Evolutionary conservation across 1,140 invertebrate species (phyloP).

Genomic region (Sinella curviseta): DNA sequence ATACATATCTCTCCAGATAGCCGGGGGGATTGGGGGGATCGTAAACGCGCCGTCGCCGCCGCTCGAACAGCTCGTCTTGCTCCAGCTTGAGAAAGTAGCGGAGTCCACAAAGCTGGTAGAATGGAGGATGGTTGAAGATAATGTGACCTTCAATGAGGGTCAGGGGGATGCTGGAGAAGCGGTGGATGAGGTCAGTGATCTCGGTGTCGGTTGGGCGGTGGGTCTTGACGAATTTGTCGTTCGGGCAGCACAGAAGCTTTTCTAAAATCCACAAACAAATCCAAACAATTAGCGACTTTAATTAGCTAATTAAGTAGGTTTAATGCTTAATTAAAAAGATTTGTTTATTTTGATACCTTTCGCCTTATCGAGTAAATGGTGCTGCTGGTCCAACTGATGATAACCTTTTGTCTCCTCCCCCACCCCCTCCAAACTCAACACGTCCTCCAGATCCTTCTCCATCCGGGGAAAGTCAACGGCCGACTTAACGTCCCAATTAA

Average conservation of each 20-base stretch:
- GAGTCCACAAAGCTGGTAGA: constrained; percentile 66
- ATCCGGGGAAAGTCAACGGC: constrained; percentile 75
- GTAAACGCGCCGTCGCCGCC: constrained; percentile 66
- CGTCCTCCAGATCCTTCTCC: constrained; percentile 59
- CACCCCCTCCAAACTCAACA: no score
- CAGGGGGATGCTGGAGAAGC: constrained; percentile 52
- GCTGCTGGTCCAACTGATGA: no score
- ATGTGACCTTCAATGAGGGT: constrained; percentile 76
- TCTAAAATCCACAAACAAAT: not conserved
- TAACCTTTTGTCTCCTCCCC: no score
- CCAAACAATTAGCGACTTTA: no score
- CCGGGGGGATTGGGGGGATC: constrained; percentile 74
- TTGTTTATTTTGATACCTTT: no score
- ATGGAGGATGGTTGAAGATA: constrained; percentile 68
- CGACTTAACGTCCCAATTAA: constrained; percentile 75
- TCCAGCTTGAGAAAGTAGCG: constrained; percentile 72
- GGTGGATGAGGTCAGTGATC: not conserved
- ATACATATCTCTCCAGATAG: constrained; percentile 76
- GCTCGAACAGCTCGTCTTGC: constrained; percentile 65
- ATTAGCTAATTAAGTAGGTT: no score
- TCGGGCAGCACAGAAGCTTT: not conserved
- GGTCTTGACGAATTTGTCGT: constrained; percentile 10
- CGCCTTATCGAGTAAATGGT: no score
- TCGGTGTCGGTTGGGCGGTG: not conserved
- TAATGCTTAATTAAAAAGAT: no score